Conservation (phyloP, 2,888 invertebrate genomes). For the Phortica magna region DNA sequence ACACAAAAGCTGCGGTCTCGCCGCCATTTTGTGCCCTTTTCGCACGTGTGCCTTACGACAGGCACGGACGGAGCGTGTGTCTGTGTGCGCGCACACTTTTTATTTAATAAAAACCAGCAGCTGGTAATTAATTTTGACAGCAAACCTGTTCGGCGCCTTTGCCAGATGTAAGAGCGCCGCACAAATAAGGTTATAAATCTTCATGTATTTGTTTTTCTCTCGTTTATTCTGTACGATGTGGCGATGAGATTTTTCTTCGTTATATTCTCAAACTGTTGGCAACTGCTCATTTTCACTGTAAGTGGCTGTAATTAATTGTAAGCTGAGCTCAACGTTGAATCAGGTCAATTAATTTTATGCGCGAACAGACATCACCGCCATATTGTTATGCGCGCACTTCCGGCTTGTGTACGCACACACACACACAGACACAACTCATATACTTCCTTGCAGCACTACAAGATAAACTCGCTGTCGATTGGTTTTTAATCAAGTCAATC, state of each 20-base stretch:
- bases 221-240: background rate
- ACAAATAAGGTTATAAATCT: slow-evolving; percentile 30
- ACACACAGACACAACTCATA: background rate
- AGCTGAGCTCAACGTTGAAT: slow-evolving; percentile 66
- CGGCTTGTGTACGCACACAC: background rate
- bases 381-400: slow-evolving; percentile 13
- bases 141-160: slow-evolving; percentile 60
- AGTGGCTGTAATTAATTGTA: slow-evolving; percentile 74
- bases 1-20: background rate
- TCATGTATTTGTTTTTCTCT: slow-evolving; percentile 10
- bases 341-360: slow-evolving; percentile 75
- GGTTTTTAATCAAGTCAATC: slow-evolving; percentile 18
- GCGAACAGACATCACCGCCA: slow-evolving; percentile 20
- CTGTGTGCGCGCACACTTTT: slow-evolving; percentile 44
- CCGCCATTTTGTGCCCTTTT: slow-evolving; percentile 2
- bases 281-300: slow-evolving; percentile 32
- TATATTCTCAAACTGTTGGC: background rate
- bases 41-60: background rate
- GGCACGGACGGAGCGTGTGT: background rate
- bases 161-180: background rate
- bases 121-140: slow-evolving; percentile 71
- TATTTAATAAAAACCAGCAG: slow-evolving; percentile 67
- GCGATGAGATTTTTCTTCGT: background rate
- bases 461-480: background rate
- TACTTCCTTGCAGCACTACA: background rate